Conservation (phyloP, 1,140 invertebrate genomes). For the Drosophila micromelanica region DNA sequence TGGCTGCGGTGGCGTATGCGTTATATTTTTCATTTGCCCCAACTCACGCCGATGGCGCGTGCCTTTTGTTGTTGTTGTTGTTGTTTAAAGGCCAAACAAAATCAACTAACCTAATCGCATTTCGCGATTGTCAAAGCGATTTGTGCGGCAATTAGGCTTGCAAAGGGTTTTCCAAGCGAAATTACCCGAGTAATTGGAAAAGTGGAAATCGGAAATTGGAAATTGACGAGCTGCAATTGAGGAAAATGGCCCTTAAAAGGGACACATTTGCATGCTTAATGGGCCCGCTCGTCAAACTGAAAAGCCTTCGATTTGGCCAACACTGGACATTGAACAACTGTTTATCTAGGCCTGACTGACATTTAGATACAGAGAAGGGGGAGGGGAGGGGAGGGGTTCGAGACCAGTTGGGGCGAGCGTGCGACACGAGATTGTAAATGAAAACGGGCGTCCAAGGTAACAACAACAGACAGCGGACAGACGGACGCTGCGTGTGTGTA, state of each 20-base stretch:
- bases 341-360: slow-evolving; percentile 46
- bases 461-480: slow-evolving; percentile 1
- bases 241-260: background rate
- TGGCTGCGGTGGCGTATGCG: slow-evolving; percentile 36
- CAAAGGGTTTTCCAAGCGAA: background rate
- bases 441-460: slow-evolving; percentile 66
- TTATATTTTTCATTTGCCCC: slow-evolving; percentile 30
- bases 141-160: background rate
- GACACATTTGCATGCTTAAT: slow-evolving; percentile 3
- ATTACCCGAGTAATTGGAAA: slow-evolving; percentile 16
- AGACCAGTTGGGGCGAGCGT: slow-evolving; percentile 15
- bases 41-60: slow-evolving; percentile 28
- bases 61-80: slow-evolving; percentile 4
- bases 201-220: no score
- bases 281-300: background rate
- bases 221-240: slow-evolving; percentile 1
- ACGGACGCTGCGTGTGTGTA: slow-evolving; percentile 22
- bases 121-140: background rate
- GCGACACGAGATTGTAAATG: slow-evolving; percentile 68
- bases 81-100: background rate
- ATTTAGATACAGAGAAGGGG: background rate
- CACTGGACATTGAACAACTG: slow-evolving; percentile 25
- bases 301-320: background rate
- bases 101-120: no score
- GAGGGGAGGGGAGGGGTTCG: background rate